phyloP scores from a whole-genome alignment of 1,140 invertebrate genomes.

The Eumeta japonica region DNA sequence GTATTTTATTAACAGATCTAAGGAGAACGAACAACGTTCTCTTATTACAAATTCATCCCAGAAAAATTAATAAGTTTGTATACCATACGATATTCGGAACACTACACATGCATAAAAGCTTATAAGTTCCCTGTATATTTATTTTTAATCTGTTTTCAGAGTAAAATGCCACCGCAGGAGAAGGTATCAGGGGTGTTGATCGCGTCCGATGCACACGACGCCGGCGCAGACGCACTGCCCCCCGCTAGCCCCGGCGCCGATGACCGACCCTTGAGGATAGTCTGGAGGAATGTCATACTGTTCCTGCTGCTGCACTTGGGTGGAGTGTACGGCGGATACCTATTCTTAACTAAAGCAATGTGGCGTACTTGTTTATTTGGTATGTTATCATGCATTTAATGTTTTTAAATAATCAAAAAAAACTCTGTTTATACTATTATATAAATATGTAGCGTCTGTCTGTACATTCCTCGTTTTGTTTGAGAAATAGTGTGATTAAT shows the following conservation, averaged over 20 bases:
- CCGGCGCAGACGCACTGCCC: conserved; percentile 12
- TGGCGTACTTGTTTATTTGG: conserved; percentile 66
- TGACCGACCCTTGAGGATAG: conserved; percentile 58
- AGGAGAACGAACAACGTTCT: no score
- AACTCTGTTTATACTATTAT: not conserved
- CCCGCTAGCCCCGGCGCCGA: conserved; percentile 32
- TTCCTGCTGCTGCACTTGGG: conserved; percentile 70
- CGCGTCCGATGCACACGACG: conserved; percentile 27
- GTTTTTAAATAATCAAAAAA: conserved; percentile 2
- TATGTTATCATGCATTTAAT: conserved; percentile 29
- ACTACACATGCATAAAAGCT: no score
- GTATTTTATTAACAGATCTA: no score
- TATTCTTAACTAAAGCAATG: conserved; percentile 66
- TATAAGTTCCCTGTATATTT: no score
- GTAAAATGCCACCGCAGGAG: conserved; percentile 36
- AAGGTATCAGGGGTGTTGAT: conserved; percentile 32
- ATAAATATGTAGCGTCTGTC: no score
- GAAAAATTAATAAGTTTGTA: no score
- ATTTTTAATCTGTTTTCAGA: conserved; percentile 12
- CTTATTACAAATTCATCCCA: no score
- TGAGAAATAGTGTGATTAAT: not conserved
- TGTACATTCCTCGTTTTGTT: not conserved
- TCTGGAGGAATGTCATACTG: conserved; percentile 79
- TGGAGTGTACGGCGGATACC: conserved; percentile 71
- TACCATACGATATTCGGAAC: no score